These are phyloP conservation scores for Phthorimaea operculella DNA, from an alignment of 1,140 invertebrate genomes.

Conservation along the genomic window DNA sequence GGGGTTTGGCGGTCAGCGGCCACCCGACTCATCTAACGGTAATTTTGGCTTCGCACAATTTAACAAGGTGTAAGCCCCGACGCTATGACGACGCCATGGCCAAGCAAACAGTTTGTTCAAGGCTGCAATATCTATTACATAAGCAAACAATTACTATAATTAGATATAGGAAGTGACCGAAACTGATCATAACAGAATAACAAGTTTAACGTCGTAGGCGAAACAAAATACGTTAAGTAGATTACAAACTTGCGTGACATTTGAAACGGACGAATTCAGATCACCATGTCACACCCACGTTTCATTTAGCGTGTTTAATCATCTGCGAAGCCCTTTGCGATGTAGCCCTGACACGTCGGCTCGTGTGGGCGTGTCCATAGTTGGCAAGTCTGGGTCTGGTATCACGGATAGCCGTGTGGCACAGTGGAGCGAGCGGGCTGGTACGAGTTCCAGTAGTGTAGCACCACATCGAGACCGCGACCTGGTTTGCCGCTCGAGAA, in stretches of 20 bases:
- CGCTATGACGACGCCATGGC: not conserved
- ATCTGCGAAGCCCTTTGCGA: not conserved
- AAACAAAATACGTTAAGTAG: not conserved
- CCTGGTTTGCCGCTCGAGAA: constrained; percentile 65
- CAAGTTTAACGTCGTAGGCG: not conserved
- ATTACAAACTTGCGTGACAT: no score
- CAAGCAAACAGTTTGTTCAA: not conserved
- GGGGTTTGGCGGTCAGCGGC: not conserved
- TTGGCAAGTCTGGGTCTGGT: not conserved
- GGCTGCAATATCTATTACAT: not conserved
- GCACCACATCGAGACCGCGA: constrained; percentile 60
- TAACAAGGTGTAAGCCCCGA: no score
- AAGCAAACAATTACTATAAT: constrained; percentile 2
- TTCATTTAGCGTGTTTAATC: not conserved
- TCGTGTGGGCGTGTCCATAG: not conserved
- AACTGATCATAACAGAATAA: constrained; percentile 1
- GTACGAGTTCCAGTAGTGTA: constrained; percentile 15
- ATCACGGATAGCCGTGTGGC: not conserved
- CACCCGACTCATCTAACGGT: no score
- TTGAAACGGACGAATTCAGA: no score
- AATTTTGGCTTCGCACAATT: no score
- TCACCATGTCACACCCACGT: no score
- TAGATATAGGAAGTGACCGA: not conserved
- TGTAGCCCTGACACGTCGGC: not conserved
- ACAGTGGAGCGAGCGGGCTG: not conserved